Conservation (phyloP, 2,113 vertebrate genomes). For the Sula dactylatra region DNA sequence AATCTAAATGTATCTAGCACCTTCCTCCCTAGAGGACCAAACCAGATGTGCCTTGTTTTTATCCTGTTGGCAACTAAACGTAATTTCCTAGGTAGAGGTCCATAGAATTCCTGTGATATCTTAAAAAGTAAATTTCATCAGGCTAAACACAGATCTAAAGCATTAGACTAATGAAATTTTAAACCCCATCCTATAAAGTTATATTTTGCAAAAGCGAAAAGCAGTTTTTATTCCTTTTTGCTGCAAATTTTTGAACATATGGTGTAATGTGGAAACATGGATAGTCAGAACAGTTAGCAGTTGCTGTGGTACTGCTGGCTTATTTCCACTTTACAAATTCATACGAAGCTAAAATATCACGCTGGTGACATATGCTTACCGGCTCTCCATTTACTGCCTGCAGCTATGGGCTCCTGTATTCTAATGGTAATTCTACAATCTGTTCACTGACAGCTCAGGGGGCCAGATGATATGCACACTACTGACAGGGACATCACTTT, state of each 20-base stretch:
- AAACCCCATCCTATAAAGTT: neutral
- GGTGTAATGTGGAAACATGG: conserved; percentile 65
- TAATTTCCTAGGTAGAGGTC: conserved; percentile 33
- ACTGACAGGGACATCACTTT: conserved; percentile 93
- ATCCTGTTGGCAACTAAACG: conserved; percentile 2
- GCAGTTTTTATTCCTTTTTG: conserved; percentile 49
- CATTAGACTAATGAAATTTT: neutral
- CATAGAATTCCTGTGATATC: conserved; percentile 14
- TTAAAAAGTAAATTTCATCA: conserved; percentile 39
- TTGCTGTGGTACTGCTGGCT: conserved; percentile 73
- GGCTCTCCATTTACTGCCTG: conserved; percentile 80
- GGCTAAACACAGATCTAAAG: neutral
- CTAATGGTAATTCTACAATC: conserved; percentile 89
- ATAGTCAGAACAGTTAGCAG: conserved; percentile 77
- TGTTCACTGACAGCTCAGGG: conserved; percentile 83
- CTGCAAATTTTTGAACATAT: conserved; percentile 69
- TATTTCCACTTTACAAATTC: conserved; percentile 83
- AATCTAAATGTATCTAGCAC: conserved; percentile 26
- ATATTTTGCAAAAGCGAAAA: neutral
- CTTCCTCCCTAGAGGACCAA: conserved; percentile 16
- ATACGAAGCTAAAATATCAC: conserved; percentile 78
- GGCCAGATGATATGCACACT: conserved; percentile 77
- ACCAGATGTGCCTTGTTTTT: conserved; percentile 49
- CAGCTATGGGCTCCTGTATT: conserved; percentile 76
- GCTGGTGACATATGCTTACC: conserved; percentile 84